Conservation (phyloP, 1,140 invertebrate genomes). For the Brachionus angularis region DNA sequence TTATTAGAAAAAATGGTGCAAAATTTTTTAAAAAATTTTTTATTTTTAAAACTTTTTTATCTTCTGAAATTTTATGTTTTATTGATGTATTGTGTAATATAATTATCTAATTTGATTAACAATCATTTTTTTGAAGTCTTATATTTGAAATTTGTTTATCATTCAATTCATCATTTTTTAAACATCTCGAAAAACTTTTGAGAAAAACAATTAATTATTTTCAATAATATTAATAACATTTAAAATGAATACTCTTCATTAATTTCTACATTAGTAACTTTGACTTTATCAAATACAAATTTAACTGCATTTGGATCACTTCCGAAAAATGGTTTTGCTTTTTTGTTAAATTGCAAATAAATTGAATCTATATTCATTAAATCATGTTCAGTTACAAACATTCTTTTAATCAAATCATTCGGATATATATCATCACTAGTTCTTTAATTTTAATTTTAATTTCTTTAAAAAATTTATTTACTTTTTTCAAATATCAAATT, state of each 20-base stretch:
- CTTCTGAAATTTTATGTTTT: no score
- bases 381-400: constrained; percentile 26
- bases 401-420: neutral
- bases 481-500: no score
- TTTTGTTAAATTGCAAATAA: constrained; percentile 41
- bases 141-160: constrained; percentile 7
- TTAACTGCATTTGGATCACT: constrained; percentile 29
- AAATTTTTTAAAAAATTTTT: no score
- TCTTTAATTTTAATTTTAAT: neutral
- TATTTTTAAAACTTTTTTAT: no score
- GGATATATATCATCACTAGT: constrained; percentile 35
- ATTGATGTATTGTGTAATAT: no score
- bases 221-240: neutral
- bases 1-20: no score
- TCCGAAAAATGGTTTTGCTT: constrained; percentile 31
- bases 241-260: constrained; percentile 22
- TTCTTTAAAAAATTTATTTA: no score
- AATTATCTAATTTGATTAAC: no score
- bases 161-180: neutral
- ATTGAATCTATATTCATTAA: neutral
- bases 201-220: neutral
- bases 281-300: constrained; percentile 28
- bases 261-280: constrained; percentile 27
- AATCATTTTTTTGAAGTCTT: neutral
- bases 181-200: neutral